These are phyloP conservation scores for Netelia virgata DNA, from an alignment of 2,888 invertebrate species.

Conservation along the genomic window DNA sequence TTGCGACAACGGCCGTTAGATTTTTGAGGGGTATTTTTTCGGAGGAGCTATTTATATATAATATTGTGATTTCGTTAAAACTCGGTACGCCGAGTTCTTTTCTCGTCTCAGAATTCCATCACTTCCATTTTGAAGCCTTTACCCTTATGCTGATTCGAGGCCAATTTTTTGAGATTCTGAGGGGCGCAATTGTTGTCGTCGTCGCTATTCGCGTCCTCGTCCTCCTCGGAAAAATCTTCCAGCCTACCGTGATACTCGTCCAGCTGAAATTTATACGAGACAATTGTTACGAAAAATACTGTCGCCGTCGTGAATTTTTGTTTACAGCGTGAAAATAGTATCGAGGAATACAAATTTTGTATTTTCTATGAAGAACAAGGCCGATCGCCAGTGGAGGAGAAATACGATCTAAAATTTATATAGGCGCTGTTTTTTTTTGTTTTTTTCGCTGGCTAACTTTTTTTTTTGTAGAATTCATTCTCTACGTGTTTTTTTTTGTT, in stretches of 20 bases:
- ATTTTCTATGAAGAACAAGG: constrained; percentile 3
- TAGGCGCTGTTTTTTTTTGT: background rate
- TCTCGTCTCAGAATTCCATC: constrained; percentile 85
- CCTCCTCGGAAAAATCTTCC: constrained; percentile 85
- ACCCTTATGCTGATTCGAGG: constrained; percentile 81
- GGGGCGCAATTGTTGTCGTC: constrained; percentile 81
- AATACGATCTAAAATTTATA: constrained; percentile 18
- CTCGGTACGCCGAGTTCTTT: constrained; percentile 31
- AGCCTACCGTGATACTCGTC: constrained; percentile 86
- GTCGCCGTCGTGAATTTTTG: background rate
- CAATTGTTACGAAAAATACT: background rate
- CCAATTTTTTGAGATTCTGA: constrained; percentile 81
- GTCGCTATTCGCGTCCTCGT: constrained; percentile 84
- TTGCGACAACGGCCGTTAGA: constrained; percentile 23
- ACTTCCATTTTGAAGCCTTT: constrained; percentile 88
- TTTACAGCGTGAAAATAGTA: constrained; percentile 2
- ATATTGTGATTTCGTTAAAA: constrained; percentile 42
- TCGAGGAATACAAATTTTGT: background rate
- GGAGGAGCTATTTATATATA: constrained; percentile 1
- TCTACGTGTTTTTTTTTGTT: background rate
- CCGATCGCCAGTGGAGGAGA: constrained; percentile 6
- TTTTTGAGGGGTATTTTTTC: background rate
- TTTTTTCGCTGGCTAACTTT: background rate
- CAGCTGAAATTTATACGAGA: constrained; percentile 79
- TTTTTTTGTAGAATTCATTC: background rate